Base-by-base conservation (phyloP, 2,797 vertebrate species). In the Enteromius treurensis region DNA sequence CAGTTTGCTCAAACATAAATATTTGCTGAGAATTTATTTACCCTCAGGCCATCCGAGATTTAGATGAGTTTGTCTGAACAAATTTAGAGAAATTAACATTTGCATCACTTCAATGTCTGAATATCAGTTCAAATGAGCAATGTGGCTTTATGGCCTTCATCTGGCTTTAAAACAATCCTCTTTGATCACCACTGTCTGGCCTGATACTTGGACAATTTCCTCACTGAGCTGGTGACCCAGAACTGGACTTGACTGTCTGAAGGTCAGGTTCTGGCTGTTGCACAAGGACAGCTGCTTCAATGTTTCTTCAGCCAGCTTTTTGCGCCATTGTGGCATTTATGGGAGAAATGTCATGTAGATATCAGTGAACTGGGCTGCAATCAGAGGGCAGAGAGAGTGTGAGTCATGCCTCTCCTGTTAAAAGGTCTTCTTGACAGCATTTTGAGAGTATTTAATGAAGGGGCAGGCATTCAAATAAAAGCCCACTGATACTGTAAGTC, bases 171-270 rank as follows among this genome's bases (percentile, higher is more conserved):
- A 32, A 9, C 4, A 40, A 8, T 53, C 4, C 8, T 60, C 23
- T 82, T 82, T 82, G 32, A 76, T 40, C 58, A 26, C 32, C 17
- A 53, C 21, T n/a, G 11, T 51, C 70, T 81, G 71, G n/a, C 60
- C 21, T 23, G n/a, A 55, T 67, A n/a, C 29, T 42, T 34, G 42
- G 47, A 67, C 21, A 29, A 23, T 45, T 55, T 68, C 49, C 47
- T 37, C 45, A 42, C 32, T 67, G 47, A 76, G 15, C 47, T 19
- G 6, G 15, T 82, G 80, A 82, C 62, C 62, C 34, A 67, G 49
- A 68, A 40, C n/a, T 53, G 29, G 14, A 51, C 29, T 53, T 29
- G 34, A 82, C 45, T 37, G 32, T 74, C 60, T 53, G 71, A 67
- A 74, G 42, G 80, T 65, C 58, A 81, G 29, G 21, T 37, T 76